Evolutionary conservation across 2,113 vertebrate species (phyloP).

Genomic region (Zingel zingel): DNA sequence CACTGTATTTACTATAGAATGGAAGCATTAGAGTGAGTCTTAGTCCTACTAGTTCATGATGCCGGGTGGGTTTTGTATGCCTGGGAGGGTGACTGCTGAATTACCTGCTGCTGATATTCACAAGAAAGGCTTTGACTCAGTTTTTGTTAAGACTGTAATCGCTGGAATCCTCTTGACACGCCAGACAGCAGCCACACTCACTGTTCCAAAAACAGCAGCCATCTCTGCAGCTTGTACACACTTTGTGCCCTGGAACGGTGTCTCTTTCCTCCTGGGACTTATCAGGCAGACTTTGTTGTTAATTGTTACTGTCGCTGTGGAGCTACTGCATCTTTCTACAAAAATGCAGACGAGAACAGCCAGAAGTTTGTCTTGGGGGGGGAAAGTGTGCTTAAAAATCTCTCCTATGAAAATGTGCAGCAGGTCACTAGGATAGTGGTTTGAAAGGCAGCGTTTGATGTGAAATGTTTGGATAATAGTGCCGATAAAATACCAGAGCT

Average conservation of each 20-base stretch:
- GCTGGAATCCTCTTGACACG: conserved; percentile 61
- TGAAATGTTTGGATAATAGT: not conserved
- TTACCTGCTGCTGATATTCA: conserved; percentile 59
- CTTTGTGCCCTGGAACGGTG: conserved; percentile 15
- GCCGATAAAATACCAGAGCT: not conserved
- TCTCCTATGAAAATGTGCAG: not conserved
- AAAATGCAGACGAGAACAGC: not conserved
- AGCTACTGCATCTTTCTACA: not conserved
- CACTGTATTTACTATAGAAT: conserved; percentile 69
- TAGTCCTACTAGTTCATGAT: conserved; percentile 57
- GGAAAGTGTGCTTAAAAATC: not conserved
- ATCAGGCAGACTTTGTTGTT: conserved; percentile 38
- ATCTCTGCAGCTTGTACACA: conserved; percentile 31
- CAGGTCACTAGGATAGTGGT: not conserved
- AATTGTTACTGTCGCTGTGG: conserved; percentile 34
- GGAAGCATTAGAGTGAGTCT: conserved; percentile 64
- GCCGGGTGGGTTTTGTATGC: conserved; percentile 39
- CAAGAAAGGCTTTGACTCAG: conserved; percentile 67
- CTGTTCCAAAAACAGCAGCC: conserved; percentile 62
- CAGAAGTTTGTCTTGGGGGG: not conserved
- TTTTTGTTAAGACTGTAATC: conserved; percentile 71
- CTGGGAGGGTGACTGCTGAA: conserved; percentile 50
- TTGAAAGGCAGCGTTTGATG: not conserved
- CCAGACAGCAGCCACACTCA: conserved; percentile 56
- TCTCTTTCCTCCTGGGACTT: conserved; percentile 39